A percentile compares a stretch with the other conserved stretches of the same genome.
Conservation (phyloP, 2,113 vertebrate species). For the Rhegmatorhina hoffmannsi region DNA sequence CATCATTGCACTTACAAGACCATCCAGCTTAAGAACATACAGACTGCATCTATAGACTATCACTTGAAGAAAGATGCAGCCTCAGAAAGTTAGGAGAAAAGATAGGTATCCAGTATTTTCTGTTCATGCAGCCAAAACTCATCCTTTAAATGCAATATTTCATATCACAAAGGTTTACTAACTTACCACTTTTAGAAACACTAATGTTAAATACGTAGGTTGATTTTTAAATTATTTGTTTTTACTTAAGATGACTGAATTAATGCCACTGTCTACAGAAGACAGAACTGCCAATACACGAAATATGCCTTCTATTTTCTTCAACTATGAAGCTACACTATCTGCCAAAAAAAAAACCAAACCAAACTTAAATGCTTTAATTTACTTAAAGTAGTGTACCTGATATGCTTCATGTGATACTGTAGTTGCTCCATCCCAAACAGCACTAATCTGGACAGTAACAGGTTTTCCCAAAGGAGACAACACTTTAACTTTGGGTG, state of each 20-base stretch:
- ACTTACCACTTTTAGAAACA: neutral
- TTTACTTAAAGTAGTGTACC: slow-evolving; percentile 69
- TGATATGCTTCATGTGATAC: slow-evolving; percentile 81
- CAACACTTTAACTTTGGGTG: slow-evolving; percentile 74
- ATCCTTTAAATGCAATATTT: neutral
- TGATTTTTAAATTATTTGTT: neutral
- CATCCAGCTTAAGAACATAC: neutral
- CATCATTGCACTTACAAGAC: neutral
- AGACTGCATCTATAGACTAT: neutral
- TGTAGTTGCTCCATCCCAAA: slow-evolving; percentile 80
- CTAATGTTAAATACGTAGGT: neutral
- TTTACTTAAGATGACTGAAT: neutral
- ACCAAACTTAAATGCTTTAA: neutral
- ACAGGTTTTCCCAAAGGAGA: slow-evolving; percentile 77
- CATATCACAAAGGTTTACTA: neutral
- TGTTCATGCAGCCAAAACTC: neutral
- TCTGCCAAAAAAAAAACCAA: neutral
- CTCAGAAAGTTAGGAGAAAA: neutral
- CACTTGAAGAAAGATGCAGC: neutral
- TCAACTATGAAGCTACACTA: neutral
- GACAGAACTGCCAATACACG: neutral
- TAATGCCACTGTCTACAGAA: neutral
- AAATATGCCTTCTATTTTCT: neutral
- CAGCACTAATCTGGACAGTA: slow-evolving; percentile 81
- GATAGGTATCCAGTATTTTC: neutral